These are phyloP conservation scores for Amphiprion ocellaris DNA, from an alignment of 2,113 vertebrate genomes.

Conservation along the genomic window DNA sequence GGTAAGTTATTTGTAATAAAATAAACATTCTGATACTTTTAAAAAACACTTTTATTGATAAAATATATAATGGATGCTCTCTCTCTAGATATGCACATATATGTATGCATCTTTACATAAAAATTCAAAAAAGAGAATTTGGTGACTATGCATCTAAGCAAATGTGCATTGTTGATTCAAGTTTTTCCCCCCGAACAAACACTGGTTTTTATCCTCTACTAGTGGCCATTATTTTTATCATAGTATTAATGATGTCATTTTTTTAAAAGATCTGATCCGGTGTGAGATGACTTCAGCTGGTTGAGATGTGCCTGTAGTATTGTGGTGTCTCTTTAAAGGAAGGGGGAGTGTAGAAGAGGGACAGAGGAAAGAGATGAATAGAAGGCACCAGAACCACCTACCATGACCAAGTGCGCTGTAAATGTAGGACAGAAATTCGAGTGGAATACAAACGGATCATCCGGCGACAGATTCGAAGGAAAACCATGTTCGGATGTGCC, in stretches of 20 bases:
- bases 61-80: too few species aligned
- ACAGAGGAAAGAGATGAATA: constrained; percentile 82
- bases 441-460: constrained; percentile 73
- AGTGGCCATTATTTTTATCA: neutral
- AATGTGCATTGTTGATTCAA: neutral
- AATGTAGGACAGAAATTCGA: constrained; percentile 80
- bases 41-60: too few species aligned
- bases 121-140: neutral
- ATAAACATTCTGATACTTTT: too few species aligned
- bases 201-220: neutral
- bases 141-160: too few species aligned
- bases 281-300: constrained; percentile 39
- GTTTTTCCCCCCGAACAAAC: neutral
- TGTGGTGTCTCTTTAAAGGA: constrained; percentile 84
- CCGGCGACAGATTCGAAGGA: constrained; percentile 59
- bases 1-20: too few species aligned
- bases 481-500: constrained; percentile 79
- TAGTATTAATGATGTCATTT: neutral
- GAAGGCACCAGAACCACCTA: constrained; percentile 84
- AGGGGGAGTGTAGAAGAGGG: constrained; percentile 80
- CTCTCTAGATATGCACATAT: too few species aligned
- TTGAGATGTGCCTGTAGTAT: constrained; percentile 62
- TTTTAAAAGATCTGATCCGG: constrained; percentile 8
- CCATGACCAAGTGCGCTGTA: constrained; percentile 80
- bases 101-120: too few species aligned